Conservation (phyloP, 37 sponge, comb jelly and placozoan species). For the Cliona cf. orientalis region DNA sequence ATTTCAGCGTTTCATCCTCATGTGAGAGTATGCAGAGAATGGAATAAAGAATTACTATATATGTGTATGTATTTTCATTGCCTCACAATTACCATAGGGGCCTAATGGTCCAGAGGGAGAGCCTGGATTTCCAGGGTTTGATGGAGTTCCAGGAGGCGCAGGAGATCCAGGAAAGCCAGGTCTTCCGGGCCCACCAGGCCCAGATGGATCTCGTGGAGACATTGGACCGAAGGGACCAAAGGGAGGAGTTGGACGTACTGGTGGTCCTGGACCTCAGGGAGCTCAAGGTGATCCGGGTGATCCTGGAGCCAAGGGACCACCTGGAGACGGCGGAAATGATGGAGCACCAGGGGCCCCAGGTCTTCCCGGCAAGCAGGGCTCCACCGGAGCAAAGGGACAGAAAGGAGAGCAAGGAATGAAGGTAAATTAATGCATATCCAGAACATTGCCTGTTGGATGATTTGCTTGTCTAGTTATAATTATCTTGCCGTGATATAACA, state of each 20-base stretch:
- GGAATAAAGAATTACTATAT: background rate
- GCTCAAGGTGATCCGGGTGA: conserved; percentile 45
- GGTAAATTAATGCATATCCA: background rate
- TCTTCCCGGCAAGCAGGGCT: conserved; percentile 42
- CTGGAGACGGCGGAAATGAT: conserved; percentile 29
- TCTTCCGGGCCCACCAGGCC: conserved; percentile 34
- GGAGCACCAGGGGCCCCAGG: conserved; percentile 34
- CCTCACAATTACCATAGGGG: conserved; percentile 17
- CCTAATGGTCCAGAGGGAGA: conserved; percentile 39
- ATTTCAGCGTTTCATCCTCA: background rate
- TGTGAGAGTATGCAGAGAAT: too few species aligned
- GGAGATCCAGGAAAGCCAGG: conserved; percentile 58
- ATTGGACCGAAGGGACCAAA: conserved; percentile 58
- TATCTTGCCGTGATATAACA: too few species aligned
- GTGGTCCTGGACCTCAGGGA: conserved; percentile 37
- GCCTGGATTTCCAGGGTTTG: conserved; percentile 60
- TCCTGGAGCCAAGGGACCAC: conserved; percentile 46
- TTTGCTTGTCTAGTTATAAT: background rate
- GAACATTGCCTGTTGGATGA: background rate
- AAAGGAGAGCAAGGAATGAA: conserved; percentile 56
- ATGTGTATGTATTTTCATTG: background rate
- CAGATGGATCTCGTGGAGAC: conserved; percentile 43
- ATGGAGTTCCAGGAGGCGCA: conserved; percentile 50
- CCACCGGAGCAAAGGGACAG: conserved; percentile 49
- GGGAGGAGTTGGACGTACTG: conserved; percentile 37